Base-by-base conservation (phyloP, 2,113 vertebrate species). In the Epinephelus fuscoguttatus region DNA sequence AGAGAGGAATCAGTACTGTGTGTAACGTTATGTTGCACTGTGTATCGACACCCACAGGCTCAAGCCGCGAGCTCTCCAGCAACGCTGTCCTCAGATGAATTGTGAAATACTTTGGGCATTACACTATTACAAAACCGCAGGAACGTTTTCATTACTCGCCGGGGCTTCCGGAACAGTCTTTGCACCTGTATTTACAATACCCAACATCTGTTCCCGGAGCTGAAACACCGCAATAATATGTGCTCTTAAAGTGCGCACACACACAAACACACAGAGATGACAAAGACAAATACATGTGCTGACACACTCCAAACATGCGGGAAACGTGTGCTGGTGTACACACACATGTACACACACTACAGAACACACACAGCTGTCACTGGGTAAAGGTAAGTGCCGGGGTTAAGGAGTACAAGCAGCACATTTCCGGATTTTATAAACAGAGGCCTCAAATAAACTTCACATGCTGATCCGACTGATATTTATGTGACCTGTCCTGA, bases 341-440 rank as follows among this genome's bases (percentile, higher is more conserved):
- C 40, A 45, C 42, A 45, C 42, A 45, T 12, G 10, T 3, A 45
- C 42, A n/a, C 47, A 33, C 42, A 10, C 9, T 11, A 42, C 40
- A 42, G 40, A 42, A 63, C 59, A 62, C 57, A 60, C 88, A 83
- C 75, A 78, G 73, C 88, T 87, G 88, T 88, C 85, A 84, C 79
- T 68, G 87, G 73, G 63, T 84, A 67, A 89, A 88, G 85, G 89
- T 91, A 89, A 89, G 89, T 84, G 85, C 70, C 13, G 87, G 85
- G 91, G 87, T 90, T 87, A 92, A 91, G 82, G 81, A 93, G 91
- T 84, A 87, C 91, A 89, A 87, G 86, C 86, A 81, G 91, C 90
- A 93, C 92, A 89, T 93, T 95, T 95, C 92, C 92, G 90, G 91
- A 88, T 94, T 94, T 94, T 96, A 93, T 96, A 96, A 97, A 97